Percentiles rank a stretch among this genome's conserved stretches.
Evolutionary conservation across 2,797 vertebrate species (phyloP).

Genomic region (Characodon lateralis): DNA sequence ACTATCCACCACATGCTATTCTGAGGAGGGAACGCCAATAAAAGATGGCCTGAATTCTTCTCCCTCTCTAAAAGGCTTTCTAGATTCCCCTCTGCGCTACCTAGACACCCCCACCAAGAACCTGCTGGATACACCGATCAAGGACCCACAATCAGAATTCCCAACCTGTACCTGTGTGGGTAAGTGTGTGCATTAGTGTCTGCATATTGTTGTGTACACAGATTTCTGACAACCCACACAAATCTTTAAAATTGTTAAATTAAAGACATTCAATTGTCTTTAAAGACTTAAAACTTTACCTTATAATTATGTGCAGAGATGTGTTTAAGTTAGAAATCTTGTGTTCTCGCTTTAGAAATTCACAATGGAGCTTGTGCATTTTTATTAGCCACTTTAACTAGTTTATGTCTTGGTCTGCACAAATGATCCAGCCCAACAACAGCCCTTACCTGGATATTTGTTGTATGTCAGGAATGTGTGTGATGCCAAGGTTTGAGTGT

Average conservation of each 20-base stretch:
- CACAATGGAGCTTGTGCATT: background rate
- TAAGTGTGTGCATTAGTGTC: constrained; percentile 74
- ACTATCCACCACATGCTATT: constrained; percentile 93
- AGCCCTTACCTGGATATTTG: constrained; percentile 51
- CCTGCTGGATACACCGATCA: constrained; percentile 92
- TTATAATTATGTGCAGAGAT: background rate
- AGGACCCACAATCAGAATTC: constrained; percentile 90
- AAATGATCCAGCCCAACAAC: constrained; percentile 16
- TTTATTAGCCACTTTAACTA: background rate
- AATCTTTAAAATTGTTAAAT: background rate
- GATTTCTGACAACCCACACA: constrained; percentile 8
- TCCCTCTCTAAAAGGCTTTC: constrained; percentile 92
- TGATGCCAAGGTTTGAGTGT: constrained; percentile 57
- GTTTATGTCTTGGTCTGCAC: background rate
- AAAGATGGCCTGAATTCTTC: constrained; percentile 88
- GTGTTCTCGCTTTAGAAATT: too few relatives aligned
- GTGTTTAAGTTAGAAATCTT: background rate
- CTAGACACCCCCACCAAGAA: constrained; percentile 94
- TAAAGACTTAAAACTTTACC: too few relatives aligned
- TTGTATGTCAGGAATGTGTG: constrained; percentile 64
- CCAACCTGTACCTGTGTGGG: constrained; percentile 94
- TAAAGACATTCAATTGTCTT: too few relatives aligned
- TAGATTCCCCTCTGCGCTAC: constrained; percentile 95
- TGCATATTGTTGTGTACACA: constrained; percentile 41
- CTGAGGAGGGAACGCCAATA: constrained; percentile 88